These are phyloP conservation scores for Xiphophorus birchmanni DNA, from an alignment of 2,797 vertebrate species.

Conservation along the genomic window DNA sequence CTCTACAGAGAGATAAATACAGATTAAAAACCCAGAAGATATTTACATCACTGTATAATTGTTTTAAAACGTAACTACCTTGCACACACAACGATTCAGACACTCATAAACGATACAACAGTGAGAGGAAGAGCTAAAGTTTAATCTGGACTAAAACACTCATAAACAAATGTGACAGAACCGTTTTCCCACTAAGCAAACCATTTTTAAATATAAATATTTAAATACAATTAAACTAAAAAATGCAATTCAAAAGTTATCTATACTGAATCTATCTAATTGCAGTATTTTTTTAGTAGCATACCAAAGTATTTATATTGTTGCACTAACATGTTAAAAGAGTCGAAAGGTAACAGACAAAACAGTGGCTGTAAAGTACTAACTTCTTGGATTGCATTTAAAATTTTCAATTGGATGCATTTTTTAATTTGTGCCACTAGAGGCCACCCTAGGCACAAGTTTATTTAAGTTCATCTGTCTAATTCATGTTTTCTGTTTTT, in stretches of 20 bases:
- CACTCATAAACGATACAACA: not conserved
- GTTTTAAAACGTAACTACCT: not conserved
- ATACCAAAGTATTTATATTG: not conserved
- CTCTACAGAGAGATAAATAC: not conserved
- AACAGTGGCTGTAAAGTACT: not conserved
- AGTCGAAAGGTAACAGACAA: not conserved
- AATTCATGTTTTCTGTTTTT: not conserved
- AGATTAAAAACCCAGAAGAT: constrained; percentile 24
- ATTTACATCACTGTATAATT: constrained; percentile 4
- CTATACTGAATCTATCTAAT: not conserved
- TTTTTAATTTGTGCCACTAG: not conserved
- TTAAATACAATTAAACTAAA: not conserved
- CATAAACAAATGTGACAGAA: not conserved
- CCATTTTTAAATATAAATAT: not conserved
- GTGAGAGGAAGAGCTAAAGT: not conserved
- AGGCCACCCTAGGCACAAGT: not conserved
- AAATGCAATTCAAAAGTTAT: not conserved
- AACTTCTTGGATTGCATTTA: not conserved
- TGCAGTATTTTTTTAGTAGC: not conserved
- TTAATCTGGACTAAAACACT: not conserved
- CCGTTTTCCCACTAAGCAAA: not conserved
- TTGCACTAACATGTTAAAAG: not conserved
- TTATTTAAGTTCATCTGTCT: not conserved
- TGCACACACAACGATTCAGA: not conserved
- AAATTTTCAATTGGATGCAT: constrained; percentile 1